Evolutionary conservation across 1,140 invertebrate genomes (phyloP).

Genomic region (Sweltsa coloradensis): DNA sequence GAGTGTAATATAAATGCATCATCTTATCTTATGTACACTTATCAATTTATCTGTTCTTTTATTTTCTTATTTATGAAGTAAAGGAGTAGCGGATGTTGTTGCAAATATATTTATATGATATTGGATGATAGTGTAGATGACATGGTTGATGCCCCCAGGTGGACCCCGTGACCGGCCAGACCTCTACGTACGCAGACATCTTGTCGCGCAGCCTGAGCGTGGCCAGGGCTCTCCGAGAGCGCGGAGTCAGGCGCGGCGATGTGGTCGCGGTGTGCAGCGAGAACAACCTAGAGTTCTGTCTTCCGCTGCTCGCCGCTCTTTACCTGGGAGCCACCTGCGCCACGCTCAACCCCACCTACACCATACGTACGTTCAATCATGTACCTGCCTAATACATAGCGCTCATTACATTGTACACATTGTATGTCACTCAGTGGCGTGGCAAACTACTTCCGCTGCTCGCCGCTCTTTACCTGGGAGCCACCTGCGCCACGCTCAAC

Average conservation of each 20-base stretch:
- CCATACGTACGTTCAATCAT: slow-evolving; percentile 31
- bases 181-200: slow-evolving; percentile 28
- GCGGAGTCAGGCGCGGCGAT: slow-evolving; percentile 36
- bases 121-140: too few relatives aligned
- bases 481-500: slow-evolving; percentile 44
- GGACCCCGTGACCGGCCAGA: slow-evolving; percentile 31
- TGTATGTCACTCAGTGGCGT: too few relatives aligned
- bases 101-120: too few relatives aligned
- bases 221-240: slow-evolving; percentile 29
- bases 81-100: too few relatives aligned
- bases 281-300: slow-evolving; percentile 40
- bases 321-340: slow-evolving; percentile 40
- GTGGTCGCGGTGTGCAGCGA: slow-evolving; percentile 42
- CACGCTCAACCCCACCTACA: slow-evolving; percentile 44
- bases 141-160: slow-evolving; percentile 29
- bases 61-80: too few relatives aligned
- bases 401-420: too few relatives aligned
- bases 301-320: slow-evolving; percentile 35
- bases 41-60: too few relatives aligned
- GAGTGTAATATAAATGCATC: too few relatives aligned
- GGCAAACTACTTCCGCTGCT: slow-evolving; percentile 34
- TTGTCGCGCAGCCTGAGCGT: slow-evolving; percentile 31
- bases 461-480: slow-evolving; percentile 37
- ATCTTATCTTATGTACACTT: too few relatives aligned
- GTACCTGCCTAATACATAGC: too few relatives aligned